phyloP scores from a whole-genome alignment of 2,888 invertebrate species.

The Serripes groenlandicus region DNA sequence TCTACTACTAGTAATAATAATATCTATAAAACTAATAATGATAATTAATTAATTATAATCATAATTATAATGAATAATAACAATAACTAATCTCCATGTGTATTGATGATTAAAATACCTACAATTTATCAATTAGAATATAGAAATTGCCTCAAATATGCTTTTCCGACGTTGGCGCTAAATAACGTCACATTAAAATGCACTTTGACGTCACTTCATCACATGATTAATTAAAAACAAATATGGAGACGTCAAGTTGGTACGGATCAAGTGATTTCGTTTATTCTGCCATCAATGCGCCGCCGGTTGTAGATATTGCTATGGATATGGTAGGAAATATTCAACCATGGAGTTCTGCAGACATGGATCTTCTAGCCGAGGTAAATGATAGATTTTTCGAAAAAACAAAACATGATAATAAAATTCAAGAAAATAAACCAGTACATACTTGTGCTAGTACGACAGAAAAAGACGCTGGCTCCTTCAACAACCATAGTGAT shows the following conservation, averaged over 20 bases:
- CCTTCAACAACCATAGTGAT: neutral
- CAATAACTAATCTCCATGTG: no score
- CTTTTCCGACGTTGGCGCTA: neutral
- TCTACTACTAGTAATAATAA: no score
- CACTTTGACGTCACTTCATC: conserved; percentile 15
- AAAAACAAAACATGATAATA: neutral
- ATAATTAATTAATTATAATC: no score
- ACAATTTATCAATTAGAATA: no score
- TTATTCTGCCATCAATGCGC: conserved; percentile 1
- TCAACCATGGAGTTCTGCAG: conserved; percentile 5
- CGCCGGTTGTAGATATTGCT: neutral
- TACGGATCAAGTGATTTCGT: neutral
- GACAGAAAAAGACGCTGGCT: neutral
- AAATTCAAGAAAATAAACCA: neutral
- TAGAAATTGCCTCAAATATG: no score
- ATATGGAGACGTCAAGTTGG: conserved; percentile 16
- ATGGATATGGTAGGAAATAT: conserved; percentile 2
- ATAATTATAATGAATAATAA: no score
- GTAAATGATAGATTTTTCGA: neutral
- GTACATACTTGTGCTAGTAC: neutral
- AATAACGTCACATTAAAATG: conserved; percentile 1
- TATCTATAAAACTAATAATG: no score
- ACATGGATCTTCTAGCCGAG: conserved; percentile 18
- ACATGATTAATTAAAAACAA: conserved; percentile 1
- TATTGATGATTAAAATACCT: no score